These are phyloP conservation scores for Lasius platythorax DNA, from an alignment of 2,888 invertebrate genomes.

Conservation along the genomic window DNA sequence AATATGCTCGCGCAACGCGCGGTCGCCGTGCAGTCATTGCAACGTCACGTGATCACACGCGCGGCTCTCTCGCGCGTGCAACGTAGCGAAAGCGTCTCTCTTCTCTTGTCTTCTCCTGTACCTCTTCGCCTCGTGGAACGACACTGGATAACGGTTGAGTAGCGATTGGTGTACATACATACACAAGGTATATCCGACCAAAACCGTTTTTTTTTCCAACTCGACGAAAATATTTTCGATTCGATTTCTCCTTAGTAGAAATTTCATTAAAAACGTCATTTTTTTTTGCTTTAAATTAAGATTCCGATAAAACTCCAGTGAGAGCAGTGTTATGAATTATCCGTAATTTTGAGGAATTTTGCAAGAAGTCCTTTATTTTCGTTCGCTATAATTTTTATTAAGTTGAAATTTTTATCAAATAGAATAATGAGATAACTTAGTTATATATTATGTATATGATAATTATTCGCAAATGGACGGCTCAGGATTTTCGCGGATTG, in stretches of 20 bases:
- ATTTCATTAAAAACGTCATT: not conserved
- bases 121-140: conserved; percentile 12
- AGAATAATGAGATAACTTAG: not conserved
- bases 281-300: not conserved
- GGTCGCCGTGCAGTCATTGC: conserved; percentile 45
- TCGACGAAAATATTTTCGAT: not conserved
- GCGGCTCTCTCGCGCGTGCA: conserved; percentile 40
- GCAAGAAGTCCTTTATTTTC: not conserved
- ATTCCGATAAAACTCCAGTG: not conserved
- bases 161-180: not conserved
- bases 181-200: not conserved
- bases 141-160: conserved; percentile 46
- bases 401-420: not conserved
- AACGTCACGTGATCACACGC: conserved; percentile 57
- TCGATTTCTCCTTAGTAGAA: conserved; percentile 1
- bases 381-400: not conserved
- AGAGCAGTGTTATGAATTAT: not conserved
- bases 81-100: conserved; percentile 8
- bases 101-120: conserved; percentile 23
- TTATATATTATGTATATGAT: not conserved
- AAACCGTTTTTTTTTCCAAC: not conserved
- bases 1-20: conserved; percentile 51
- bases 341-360: not conserved
- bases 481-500: not conserved
- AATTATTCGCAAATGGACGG: not conserved